Conservation (phyloP, 1,140 invertebrate genomes). For the Zaprionus ornatus region DNA sequence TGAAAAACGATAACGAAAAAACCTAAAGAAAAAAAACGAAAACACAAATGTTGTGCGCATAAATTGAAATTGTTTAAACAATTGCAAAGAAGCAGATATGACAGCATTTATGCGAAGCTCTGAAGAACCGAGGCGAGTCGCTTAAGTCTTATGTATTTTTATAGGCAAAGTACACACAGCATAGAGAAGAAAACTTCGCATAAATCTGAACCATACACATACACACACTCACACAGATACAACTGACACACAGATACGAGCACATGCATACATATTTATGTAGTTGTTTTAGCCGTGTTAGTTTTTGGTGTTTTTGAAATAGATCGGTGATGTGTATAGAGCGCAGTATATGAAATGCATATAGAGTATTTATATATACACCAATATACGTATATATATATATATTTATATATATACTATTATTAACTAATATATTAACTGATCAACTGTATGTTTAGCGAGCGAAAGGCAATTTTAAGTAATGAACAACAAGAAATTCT, state of each 20-base stretch:
- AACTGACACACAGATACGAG: constrained; percentile 26
- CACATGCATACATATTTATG: constrained; percentile 53
- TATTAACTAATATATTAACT: constrained; percentile 73
- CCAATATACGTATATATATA: constrained; percentile 46
- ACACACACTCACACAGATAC: constrained; percentile 27
- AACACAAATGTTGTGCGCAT: constrained; percentile 33
- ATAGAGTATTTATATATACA: constrained; percentile 51
- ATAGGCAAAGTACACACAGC: constrained; percentile 23
- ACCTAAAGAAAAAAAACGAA: constrained; percentile 7
- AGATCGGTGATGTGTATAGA: constrained; percentile 77
- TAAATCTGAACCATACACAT: constrained; percentile 13
- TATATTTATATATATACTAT: constrained; percentile 65
- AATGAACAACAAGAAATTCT: constrained; percentile 36
- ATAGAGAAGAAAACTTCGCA: constrained; percentile 17
- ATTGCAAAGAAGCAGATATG: background rate
- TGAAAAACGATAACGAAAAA: constrained; percentile 29
- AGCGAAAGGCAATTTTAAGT: constrained; percentile 64
- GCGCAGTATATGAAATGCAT: constrained; percentile 56
- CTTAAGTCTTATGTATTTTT: constrained; percentile 43
- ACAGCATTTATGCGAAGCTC: constrained; percentile 39
- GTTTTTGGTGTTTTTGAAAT: constrained; percentile 75
- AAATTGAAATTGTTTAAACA: constrained; percentile 47
- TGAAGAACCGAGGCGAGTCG: constrained; percentile 16
- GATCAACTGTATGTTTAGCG: constrained; percentile 62
- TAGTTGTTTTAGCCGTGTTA: constrained; percentile 77